Evolutionary conservation across 2,888 invertebrate species (phyloP).

Genomic region (Andrena bicolor): DNA sequence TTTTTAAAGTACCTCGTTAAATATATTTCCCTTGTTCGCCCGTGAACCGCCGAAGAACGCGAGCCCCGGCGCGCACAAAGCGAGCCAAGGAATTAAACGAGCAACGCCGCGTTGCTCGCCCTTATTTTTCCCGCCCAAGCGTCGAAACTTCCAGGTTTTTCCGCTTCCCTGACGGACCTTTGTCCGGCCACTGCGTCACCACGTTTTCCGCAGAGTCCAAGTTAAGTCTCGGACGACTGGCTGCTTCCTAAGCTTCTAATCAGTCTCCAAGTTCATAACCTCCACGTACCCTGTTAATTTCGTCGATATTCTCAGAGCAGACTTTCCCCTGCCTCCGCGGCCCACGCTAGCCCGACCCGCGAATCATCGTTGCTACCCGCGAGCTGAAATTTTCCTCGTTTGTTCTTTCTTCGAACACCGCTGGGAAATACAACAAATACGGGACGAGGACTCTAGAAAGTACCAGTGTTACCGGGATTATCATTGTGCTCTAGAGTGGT

Average conservation of each 20-base stretch:
- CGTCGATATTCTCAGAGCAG: background rate
- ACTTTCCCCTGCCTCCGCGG: background rate
- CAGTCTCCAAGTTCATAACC: background rate
- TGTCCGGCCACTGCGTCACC: slow-evolving; percentile 24
- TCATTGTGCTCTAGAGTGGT: slow-evolving; percentile 69
- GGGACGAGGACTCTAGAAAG: slow-evolving; percentile 59
- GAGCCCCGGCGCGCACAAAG: slow-evolving; percentile 44
- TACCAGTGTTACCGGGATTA: slow-evolving; percentile 66
- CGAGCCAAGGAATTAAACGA: slow-evolving; percentile 57
- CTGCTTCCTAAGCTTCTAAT: slow-evolving; percentile 11
- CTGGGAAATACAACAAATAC: slow-evolving; percentile 66
- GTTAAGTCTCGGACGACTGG: background rate
- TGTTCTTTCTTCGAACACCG: slow-evolving; percentile 31
- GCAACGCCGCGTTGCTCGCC: slow-evolving; percentile 41
- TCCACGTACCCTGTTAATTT: background rate
- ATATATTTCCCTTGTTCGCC: slow-evolving; percentile 56
- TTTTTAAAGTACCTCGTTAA: slow-evolving; percentile 67
- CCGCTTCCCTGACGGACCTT: slow-evolving; percentile 10
- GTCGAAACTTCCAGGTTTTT: slow-evolving; percentile 42
- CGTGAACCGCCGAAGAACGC: slow-evolving; percentile 22
- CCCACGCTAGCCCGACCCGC: background rate
- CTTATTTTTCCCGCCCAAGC: slow-evolving; percentile 41
- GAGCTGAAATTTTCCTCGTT: slow-evolving; percentile 10
- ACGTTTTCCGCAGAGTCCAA: background rate
- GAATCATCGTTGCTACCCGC: slow-evolving; percentile 25